Percentiles rank a stretch among this genome's conserved stretches.
Evolutionary conservation across 2,797 vertebrate genomes (phyloP).

Genomic region (Erethizon dorsatum): DNA sequence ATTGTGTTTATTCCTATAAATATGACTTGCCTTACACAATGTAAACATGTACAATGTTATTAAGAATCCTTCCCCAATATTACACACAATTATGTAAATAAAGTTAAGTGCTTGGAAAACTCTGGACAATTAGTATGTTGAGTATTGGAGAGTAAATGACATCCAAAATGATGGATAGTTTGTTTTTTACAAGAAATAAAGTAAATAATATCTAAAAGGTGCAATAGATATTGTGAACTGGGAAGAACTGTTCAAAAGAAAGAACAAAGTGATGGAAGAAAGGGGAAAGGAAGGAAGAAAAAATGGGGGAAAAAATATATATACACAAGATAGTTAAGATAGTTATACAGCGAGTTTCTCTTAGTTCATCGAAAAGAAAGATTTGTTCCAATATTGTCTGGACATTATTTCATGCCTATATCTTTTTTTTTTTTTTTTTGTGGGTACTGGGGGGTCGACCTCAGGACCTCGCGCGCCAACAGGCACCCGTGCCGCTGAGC

Average conservation of each 20-base stretch:
- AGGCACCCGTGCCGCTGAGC: too few relatives aligned
- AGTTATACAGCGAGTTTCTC: background rate
- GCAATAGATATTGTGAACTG: background rate
- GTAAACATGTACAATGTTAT: background rate
- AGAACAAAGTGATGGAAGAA: background rate
- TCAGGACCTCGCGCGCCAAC: too few relatives aligned
- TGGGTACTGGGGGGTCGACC: too few relatives aligned
- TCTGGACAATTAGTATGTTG: background rate
- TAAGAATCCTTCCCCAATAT: background rate
- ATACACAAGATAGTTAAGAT: too few relatives aligned
- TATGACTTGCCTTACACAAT: background rate
- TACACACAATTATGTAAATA: background rate
- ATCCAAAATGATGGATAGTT: background rate
- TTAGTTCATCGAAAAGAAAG: background rate
- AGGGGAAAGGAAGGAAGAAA: background rate
- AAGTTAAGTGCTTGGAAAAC: conserved; percentile 53
- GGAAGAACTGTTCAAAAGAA: background rate
- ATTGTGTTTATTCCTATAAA: background rate
- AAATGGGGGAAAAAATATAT: background rate
- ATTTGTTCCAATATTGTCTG: background rate
- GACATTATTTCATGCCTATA: background rate
- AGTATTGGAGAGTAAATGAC: background rate
- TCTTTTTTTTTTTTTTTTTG: too few relatives aligned
- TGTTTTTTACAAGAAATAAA: conserved; percentile 53
- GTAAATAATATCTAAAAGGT: background rate